phyloP scores from a whole-genome alignment of 2,113 vertebrate species.

The Crocuta crocuta region DNA sequence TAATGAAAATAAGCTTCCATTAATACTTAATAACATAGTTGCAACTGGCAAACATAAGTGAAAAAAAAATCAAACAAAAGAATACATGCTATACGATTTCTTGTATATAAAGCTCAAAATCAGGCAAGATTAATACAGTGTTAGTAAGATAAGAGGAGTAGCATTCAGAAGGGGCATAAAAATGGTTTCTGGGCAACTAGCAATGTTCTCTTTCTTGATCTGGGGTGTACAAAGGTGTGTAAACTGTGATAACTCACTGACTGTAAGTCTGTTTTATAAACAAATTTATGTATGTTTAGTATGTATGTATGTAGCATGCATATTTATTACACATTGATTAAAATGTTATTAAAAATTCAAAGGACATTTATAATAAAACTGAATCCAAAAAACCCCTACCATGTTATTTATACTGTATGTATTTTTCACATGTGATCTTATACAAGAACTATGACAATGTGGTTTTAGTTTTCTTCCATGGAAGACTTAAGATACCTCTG shows the following conservation, averaged over 20 bases:
- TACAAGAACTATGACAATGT: neutral
- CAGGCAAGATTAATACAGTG: neutral
- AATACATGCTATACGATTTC: neutral
- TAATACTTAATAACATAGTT: neutral
- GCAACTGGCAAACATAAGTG: neutral
- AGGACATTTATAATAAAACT: conserved; percentile 11
- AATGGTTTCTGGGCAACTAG: neutral
- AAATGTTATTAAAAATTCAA: neutral
- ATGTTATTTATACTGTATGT: neutral
- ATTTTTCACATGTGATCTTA: neutral
- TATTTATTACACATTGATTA: neutral
- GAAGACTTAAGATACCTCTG: conserved; percentile 77
- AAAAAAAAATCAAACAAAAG: neutral
- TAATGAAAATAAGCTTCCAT: neutral
- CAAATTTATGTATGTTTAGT: neutral
- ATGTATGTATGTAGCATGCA: neutral
- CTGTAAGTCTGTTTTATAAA: neutral
- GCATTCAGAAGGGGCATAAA: neutral
- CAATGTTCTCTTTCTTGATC: neutral
- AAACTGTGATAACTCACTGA: neutral
- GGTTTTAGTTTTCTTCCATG: neutral
- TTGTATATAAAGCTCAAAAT: neutral
- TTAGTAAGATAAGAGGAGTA: neutral
- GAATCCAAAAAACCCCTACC: neutral
- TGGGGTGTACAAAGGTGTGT: neutral